Percentiles rank a stretch among this genome's conserved stretches.
Evolutionary conservation across 2,113 vertebrate species (phyloP).

Genomic region (western clawed frog (Xenopus tropicalis)): DNA sequence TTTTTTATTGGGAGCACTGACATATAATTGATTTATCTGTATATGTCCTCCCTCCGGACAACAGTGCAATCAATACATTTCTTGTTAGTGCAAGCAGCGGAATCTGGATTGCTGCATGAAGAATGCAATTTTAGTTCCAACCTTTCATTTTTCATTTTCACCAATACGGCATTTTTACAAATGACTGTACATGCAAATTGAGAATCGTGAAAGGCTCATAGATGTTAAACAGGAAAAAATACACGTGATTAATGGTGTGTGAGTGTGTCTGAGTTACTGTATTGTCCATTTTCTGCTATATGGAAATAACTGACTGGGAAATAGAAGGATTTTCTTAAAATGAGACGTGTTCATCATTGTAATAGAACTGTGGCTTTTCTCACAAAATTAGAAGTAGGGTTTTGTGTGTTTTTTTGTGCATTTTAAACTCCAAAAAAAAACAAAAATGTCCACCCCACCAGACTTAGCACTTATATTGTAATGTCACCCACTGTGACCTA

Average conservation of each 20-base stretch:
- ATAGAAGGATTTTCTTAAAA: no score
- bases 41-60: constrained; percentile 20
- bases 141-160: constrained; percentile 29
- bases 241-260: no score
- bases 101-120: constrained; percentile 24
- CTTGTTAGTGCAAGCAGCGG: constrained; percentile 31
- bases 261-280: not conserved
- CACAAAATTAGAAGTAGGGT: no score
- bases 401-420: no score
- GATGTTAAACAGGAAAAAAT: not conserved
- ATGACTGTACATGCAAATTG: constrained; percentile 22
- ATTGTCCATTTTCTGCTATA: no score
- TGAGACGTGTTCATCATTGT: no score
- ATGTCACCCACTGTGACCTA: no score
- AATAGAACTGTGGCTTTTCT: no score
- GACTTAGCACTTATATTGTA: no score
- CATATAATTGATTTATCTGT: constrained; percentile 39
- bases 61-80: constrained; percentile 35
- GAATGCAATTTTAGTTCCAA: constrained; percentile 16
- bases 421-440: no score
- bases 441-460: no score
- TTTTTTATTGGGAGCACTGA: constrained; percentile 35
- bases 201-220: constrained; percentile 1
- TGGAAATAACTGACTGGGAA: no score
- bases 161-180: constrained; percentile 7